Base-by-base conservation (phyloP, 2,888 invertebrate genomes). In the Drosophila paramelanica region DNA sequence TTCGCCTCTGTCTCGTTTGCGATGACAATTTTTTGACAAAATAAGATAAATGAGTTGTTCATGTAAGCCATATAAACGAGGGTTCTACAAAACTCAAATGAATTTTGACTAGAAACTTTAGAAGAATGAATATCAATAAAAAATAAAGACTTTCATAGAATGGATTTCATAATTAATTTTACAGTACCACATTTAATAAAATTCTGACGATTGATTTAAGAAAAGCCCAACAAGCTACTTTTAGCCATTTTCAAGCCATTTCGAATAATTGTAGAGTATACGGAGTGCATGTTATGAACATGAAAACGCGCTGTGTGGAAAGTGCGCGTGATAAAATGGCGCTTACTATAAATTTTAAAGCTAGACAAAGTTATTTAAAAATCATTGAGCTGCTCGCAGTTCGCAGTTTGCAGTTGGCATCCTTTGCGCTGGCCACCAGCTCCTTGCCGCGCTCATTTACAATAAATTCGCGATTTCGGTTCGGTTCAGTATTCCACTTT, bases 11-110 rank as follows among this genome's bases (percentile, higher is more conserved):
- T 49, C 41, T 36, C 53, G 25, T 51, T 59, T 42, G 57, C 82
- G 89, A 45, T 89, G 89, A 86, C 90, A 83, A 72, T 83, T 90
- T 90, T 89, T 90, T 89, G 90, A 89, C 89, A 89, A 91, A 90
- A 90, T 91, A 90, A 90, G 91, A 90, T 91, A 89, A 89, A 89
- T 89, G 90, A 90, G 77, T 81, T 79, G 73, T 69, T 68, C 55
- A 53, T 31, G 23, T 59, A 53, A 45, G 42, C 59, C 61, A 10
- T 17, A 7, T 25, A 23, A 11, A 11, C 25, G 8, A 10, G 46
- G 57, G 67, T 46, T 42, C 36, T 39, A 39, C 20, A 27, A 38
- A 31, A 23, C 41, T 51, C 13, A 11, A 14, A 42, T 39, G 6
- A 7, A 13, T 1, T 8, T 8, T 3, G 4, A 23, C 23, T 23